These are phyloP conservation scores for Corythoichthys intestinalis DNA, from an alignment of 2,113 vertebrate species.

Conservation along the genomic window DNA sequence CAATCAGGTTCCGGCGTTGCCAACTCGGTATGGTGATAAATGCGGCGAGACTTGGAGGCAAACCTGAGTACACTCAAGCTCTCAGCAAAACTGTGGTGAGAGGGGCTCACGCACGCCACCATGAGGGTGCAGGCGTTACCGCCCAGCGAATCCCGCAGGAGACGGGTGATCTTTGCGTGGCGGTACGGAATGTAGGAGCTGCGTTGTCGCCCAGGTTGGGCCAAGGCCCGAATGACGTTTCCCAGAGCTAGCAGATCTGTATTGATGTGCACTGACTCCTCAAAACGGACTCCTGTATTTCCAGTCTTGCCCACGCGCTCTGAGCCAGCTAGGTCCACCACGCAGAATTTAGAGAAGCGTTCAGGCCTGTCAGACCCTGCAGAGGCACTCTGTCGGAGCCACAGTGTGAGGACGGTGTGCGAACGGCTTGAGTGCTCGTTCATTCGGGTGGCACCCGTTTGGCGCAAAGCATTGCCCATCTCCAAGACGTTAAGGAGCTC, in stretches of 20 bases:
- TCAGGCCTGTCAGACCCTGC: constrained; percentile 41
- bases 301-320: constrained; percentile 84
- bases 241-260: constrained; percentile 83
- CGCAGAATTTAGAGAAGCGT: constrained; percentile 80
- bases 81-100: constrained; percentile 79
- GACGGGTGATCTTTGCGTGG: constrained; percentile 88
- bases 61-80: constrained; percentile 86
- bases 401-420: constrained; percentile 85
- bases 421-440: constrained; percentile 88
- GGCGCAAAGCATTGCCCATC: constrained; percentile 79
- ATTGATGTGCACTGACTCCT: constrained; percentile 87
- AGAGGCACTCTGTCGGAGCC: constrained; percentile 65
- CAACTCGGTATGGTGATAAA: constrained; percentile 77
- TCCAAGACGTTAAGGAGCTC: constrained; percentile 80
- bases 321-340: constrained; percentile 89
- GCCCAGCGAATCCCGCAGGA: constrained; percentile 87
- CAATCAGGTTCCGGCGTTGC: constrained; percentile 17
- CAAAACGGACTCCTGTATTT: constrained; percentile 80
- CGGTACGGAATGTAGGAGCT: constrained; percentile 80
- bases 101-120: constrained; percentile 87
- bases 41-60: constrained; percentile 81
- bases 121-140: constrained; percentile 88
- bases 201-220: constrained; percentile 68
- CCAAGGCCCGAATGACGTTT: constrained; percentile 89
- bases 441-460: constrained; percentile 78